Conservation (phyloP, 2,113 vertebrate species). For the Amphiprion percula region DNA sequence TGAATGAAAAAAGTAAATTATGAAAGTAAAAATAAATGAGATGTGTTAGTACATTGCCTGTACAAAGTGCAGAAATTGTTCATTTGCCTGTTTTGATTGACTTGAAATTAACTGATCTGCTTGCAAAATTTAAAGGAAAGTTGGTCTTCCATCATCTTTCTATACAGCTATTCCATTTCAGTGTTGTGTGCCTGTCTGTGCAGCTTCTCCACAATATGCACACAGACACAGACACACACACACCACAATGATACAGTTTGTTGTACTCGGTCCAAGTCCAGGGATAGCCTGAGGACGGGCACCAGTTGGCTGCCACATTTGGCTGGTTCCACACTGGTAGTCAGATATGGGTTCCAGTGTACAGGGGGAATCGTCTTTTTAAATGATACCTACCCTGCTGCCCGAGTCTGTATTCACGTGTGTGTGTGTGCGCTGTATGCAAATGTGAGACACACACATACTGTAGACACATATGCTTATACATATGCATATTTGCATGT, state of each 20-base stretch:
- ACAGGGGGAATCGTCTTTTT: conserved; percentile 73
- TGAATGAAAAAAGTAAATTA: not conserved
- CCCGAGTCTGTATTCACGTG: conserved; percentile 37
- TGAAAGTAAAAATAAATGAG: not conserved
- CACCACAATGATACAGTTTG: conserved; percentile 61
- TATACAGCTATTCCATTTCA: conserved; percentile 26
- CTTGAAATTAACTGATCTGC: not conserved
- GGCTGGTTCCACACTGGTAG: conserved; percentile 84
- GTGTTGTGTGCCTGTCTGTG: conserved; percentile 20
- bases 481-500: conserved; percentile 28
- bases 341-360: conserved; percentile 81
- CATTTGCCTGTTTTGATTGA: not conserved
- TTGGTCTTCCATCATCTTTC: not conserved
- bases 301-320: conserved; percentile 86
- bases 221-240: conserved; percentile 27
- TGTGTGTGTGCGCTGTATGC: conserved; percentile 39
- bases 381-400: conserved; percentile 78
- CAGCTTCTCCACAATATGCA: conserved; percentile 33
- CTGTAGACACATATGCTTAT: conserved; percentile 37
- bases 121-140: not conserved
- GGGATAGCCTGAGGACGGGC: conserved; percentile 78
- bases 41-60: not conserved
- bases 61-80: too few species aligned
- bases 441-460: conserved; percentile 41
- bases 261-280: conserved; percentile 76